Percentiles rank a stretch among this genome's conserved stretches.
Conservation (phyloP, 2,888 invertebrate genomes). For the Muscina levida region DNA sequence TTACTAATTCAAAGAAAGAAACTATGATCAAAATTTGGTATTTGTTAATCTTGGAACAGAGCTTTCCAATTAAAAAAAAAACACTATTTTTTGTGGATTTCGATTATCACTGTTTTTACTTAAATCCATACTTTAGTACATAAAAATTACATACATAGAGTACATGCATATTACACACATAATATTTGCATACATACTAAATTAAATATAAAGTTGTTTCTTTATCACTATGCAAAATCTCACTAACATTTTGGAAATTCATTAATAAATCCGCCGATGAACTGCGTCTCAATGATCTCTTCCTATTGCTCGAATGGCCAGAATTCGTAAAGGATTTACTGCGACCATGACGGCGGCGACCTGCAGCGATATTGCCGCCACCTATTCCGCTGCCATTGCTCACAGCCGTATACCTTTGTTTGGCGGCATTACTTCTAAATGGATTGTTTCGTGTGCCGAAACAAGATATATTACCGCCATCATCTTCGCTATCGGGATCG, state of each 20-base stretch:
- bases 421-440: constrained; percentile 65
- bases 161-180: not conserved
- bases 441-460: constrained; percentile 74
- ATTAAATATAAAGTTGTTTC: constrained; percentile 62
- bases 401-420: constrained; percentile 56
- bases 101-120: not conserved
- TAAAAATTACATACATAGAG: constrained; percentile 19
- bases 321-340: constrained; percentile 77
- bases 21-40: no score
- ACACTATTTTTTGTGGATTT: no score
- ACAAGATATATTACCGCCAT: constrained; percentile 72
- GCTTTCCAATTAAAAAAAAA: no score
- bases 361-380: not conserved
- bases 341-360: constrained; percentile 71
- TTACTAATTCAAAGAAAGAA: no score
- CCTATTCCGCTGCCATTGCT: constrained; percentile 7
- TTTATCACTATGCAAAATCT: constrained; percentile 55
- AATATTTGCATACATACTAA: constrained; percentile 30
- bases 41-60: no score
- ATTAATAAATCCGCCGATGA: constrained; percentile 78
- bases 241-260: constrained; percentile 64
- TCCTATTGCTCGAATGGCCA: constrained; percentile 40
- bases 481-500: constrained; percentile 70
- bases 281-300: constrained; percentile 72
- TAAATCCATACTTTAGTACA: not conserved